Percentiles rank a stretch among this genome's conserved stretches.
Conservation (phyloP, 2,113 vertebrate species). For the Apus apus region DNA sequence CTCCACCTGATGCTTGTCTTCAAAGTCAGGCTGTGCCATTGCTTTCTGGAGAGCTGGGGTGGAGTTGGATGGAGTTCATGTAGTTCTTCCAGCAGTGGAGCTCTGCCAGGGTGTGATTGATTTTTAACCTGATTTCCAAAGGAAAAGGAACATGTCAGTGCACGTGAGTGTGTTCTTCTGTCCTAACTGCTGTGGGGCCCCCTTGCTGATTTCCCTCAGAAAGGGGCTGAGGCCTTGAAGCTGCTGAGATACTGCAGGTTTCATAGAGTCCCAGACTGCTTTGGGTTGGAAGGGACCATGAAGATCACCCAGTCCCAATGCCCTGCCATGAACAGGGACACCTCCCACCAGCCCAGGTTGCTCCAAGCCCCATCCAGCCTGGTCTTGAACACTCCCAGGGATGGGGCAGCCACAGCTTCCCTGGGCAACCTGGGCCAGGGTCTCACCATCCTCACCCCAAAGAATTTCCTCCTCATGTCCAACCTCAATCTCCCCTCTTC, state of each 20-base stretch:
- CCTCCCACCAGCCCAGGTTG: too few relatives aligned
- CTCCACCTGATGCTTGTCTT: background rate
- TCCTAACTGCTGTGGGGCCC: background rate
- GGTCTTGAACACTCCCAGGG: too few relatives aligned
- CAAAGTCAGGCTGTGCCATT: background rate
- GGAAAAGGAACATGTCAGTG: rapidly evolving
- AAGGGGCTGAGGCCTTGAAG: background rate
- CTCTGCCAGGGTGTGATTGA: background rate
- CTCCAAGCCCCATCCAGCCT: too few relatives aligned
- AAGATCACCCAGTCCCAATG: too few relatives aligned
- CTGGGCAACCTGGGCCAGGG: too few relatives aligned
- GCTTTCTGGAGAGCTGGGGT: background rate
- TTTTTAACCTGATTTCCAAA: background rate
- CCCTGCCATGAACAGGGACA: too few relatives aligned
- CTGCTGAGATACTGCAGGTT: background rate
- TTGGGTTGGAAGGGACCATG: too few relatives aligned
- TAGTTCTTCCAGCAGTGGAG: background rate
- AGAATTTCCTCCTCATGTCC: too few relatives aligned
- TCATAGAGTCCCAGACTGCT: too few relatives aligned
- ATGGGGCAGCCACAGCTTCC: too few relatives aligned
- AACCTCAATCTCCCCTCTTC: too few relatives aligned
- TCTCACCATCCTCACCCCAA: too few relatives aligned
- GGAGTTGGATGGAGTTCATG: background rate
- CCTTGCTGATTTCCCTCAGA: background rate
- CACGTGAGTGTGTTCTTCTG: background rate